Evolutionary conservation across 92 coral and sea anemone genomes (phyloP).

Genomic region (Palythoa grandiflora): DNA sequence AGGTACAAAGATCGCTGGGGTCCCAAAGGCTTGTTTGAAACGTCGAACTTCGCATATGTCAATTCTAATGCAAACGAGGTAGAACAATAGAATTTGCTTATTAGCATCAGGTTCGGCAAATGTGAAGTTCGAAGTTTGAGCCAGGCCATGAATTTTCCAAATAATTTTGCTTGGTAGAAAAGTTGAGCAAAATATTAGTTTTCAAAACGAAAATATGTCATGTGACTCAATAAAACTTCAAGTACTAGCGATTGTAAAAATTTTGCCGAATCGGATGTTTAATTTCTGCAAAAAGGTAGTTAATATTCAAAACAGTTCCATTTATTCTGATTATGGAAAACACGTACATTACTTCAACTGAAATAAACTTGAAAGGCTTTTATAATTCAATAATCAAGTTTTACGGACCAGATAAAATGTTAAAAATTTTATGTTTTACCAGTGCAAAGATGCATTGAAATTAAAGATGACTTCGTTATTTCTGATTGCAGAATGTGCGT

Average conservation of each 20-base stretch:
- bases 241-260: background rate
- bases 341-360: background rate
- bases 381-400: background rate
- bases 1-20: background rate
- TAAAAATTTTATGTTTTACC: no score
- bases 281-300: background rate
- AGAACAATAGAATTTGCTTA: no score
- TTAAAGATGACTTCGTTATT: background rate
- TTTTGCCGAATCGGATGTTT: background rate
- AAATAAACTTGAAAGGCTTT: background rate
- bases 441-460: background rate
- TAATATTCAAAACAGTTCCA: background rate
- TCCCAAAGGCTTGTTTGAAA: background rate
- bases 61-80: background rate
- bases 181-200: background rate
- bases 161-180: background rate
- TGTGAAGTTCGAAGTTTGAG: background rate
- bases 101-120: background rate
- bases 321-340: background rate
- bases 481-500: no score
- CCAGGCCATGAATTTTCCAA: background rate
- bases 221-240: background rate
- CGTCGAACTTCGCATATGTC: background rate
- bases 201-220: background rate
- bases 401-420: background rate